These are phyloP conservation scores for Drosophila leonis DNA, from an alignment of 2,888 invertebrate species.

Conservation along the genomic window DNA sequence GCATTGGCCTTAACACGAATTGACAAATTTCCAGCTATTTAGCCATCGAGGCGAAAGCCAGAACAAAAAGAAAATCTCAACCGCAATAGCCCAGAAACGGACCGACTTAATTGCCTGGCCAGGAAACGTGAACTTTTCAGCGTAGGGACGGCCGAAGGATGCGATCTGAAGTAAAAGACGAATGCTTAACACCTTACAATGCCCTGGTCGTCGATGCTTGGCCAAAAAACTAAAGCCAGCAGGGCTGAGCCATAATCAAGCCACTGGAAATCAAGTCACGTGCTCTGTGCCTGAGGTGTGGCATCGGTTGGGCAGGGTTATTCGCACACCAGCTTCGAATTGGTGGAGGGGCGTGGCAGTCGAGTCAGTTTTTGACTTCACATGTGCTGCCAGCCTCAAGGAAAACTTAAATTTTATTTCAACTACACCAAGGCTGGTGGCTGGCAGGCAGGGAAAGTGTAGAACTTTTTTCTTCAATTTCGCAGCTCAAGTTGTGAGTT, in stretches of 20 bases:
- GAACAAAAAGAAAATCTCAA: conserved; percentile 57
- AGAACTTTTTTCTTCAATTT: conserved; percentile 41
- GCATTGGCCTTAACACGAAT: conserved; percentile 75
- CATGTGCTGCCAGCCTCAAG: conserved; percentile 45
- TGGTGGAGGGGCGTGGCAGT: not conserved
- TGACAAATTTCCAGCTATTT: conserved; percentile 75
- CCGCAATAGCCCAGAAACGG: conserved; percentile 55
- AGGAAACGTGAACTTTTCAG: conserved; percentile 23
- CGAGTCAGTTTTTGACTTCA: conserved; percentile 16
- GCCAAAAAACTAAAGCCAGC: conserved; percentile 19
- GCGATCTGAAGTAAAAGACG: conserved; percentile 18
- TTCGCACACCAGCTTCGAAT: conserved; percentile 42
- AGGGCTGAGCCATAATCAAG: conserved; percentile 64
- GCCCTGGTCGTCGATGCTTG: conserved; percentile 25
- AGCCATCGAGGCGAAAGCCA: conserved; percentile 49
- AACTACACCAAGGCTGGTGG: conserved; percentile 19
- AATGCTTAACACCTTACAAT: conserved; percentile 41
- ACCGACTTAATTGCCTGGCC: conserved; percentile 69
- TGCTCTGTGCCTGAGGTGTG: conserved; percentile 62
- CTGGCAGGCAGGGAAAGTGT: conserved; percentile 22
- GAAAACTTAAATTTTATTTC: conserved; percentile 60
- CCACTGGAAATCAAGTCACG: conserved; percentile 74
- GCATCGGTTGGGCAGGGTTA: conserved; percentile 57
- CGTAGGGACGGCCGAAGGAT: not conserved
- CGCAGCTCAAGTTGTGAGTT: conserved; percentile 55